phyloP scores from a whole-genome alignment of 2,113 vertebrate species.

The Pelmatolapia mariae region DNA sequence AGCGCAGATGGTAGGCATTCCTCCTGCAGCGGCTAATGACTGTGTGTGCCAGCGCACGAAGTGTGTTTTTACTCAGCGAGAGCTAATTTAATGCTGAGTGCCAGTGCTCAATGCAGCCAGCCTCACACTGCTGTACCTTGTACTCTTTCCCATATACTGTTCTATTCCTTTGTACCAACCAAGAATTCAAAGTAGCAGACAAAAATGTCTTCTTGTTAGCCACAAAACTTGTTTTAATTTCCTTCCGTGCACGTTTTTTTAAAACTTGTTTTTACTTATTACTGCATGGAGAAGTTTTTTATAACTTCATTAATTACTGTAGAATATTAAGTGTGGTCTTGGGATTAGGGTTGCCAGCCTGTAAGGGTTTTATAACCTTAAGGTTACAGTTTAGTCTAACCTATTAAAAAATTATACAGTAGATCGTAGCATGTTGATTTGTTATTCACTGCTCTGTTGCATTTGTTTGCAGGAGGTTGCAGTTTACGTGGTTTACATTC shows the following conservation, averaged over 20 bases:
- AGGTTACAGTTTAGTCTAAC: not conserved
- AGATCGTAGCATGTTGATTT: not conserved
- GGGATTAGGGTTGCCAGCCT: not conserved
- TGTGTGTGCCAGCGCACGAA: slow-evolving; percentile 5
- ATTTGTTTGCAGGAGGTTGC: not conserved
- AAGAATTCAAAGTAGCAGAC: not conserved
- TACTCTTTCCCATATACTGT: not conserved
- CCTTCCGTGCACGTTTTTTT: not conserved
- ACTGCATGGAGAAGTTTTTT: not conserved
- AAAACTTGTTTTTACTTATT: not conserved
- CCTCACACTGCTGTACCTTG: not conserved
- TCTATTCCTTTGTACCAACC: not conserved
- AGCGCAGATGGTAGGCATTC: slow-evolving; percentile 54
- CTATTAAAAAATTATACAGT: not conserved
- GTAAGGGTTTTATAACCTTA: not conserved
- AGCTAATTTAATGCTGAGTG: slow-evolving; percentile 33
- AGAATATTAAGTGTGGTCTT: not conserved
- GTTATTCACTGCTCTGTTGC: not conserved
- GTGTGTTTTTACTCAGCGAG: slow-evolving; percentile 21
- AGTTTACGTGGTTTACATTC: not conserved
- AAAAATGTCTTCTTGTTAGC: not conserved
- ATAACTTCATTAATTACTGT: not conserved
- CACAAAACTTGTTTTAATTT: not conserved
- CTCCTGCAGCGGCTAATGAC: slow-evolving; percentile 35
- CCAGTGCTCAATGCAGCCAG: not conserved